phyloP scores from a whole-genome alignment of 2,888 invertebrate genomes.

The Athalia rosae region DNA sequence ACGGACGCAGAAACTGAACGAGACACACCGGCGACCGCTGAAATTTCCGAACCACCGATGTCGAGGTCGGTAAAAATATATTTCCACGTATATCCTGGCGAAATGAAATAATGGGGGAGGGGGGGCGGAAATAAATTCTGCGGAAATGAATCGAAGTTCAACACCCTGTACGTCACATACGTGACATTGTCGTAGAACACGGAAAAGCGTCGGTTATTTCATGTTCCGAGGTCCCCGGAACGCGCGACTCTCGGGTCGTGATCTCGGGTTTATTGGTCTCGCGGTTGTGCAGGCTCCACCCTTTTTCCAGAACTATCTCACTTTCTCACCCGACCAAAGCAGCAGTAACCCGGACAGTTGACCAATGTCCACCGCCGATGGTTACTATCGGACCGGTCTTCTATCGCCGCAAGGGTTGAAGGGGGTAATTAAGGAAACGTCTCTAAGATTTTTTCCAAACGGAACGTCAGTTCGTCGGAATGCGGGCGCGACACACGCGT shows the following conservation, averaged over 20 bases:
- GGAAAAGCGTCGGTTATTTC: constrained; percentile 18
- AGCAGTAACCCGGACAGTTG: neutral
- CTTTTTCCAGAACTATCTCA: constrained; percentile 8
- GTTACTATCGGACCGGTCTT: constrained; percentile 31
- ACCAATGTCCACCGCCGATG: constrained; percentile 16
- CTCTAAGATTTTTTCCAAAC: neutral
- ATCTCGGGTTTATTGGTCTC: constrained; percentile 41
- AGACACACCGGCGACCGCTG: no score
- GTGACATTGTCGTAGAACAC: constrained; percentile 28
- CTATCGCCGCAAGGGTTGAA: constrained; percentile 19
- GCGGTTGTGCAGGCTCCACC: constrained; percentile 23
- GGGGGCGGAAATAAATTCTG: neutral
- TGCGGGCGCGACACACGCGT: no score
- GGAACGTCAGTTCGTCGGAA: no score
- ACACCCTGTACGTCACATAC: constrained; percentile 37
- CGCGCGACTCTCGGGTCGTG: constrained; percentile 20
- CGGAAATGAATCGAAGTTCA: neutral
- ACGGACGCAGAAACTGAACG: no score
- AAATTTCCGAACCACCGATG: no score
- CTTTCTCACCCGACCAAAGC: constrained; percentile 32
- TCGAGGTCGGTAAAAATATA: neutral
- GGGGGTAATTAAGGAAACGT: neutral
- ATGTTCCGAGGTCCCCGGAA: constrained; percentile 24
- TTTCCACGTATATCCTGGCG: neutral
- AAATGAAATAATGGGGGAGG: neutral